phyloP scores from a whole-genome alignment of 2,888 invertebrate species.

The Megastigmus dorsalis region DNA sequence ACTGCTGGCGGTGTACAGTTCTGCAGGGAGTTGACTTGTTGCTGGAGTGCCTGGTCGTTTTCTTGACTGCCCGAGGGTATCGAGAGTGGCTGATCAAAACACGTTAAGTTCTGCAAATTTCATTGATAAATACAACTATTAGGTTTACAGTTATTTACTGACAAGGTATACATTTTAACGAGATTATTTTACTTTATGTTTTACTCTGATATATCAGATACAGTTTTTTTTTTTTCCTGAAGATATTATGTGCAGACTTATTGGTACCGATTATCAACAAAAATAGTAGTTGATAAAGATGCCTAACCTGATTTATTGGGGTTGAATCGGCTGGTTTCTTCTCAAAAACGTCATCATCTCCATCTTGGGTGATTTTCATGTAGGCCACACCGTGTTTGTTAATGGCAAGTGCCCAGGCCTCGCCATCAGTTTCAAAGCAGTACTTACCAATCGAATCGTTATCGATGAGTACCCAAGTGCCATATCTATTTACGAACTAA shows the following conservation, averaged over 20 bases:
- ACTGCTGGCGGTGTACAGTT: conserved; percentile 59
- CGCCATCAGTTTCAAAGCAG: conserved; percentile 81
- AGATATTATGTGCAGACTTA: too few species aligned
- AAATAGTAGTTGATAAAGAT: conserved; percentile 52
- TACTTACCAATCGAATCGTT: conserved; percentile 79
- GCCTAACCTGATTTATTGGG: conserved; percentile 27
- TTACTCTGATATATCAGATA: too few species aligned
- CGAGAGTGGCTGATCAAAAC: background rate
- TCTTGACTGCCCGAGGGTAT: conserved; percentile 57
- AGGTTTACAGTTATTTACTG: too few species aligned
- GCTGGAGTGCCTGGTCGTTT: conserved; percentile 54
- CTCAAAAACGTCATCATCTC: conserved; percentile 66
- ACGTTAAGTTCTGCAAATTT: too few species aligned
- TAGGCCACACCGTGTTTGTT: conserved; percentile 80
- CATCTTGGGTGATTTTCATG: conserved; percentile 77
- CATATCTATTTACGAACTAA: conserved; percentile 78
- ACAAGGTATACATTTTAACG: too few species aligned
- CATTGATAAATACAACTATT: too few species aligned
- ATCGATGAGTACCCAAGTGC: conserved; percentile 81
- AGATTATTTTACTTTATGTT: too few species aligned
- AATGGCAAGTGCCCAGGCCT: conserved; percentile 84
- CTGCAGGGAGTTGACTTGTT: conserved; percentile 66
- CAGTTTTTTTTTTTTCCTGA: too few species aligned
- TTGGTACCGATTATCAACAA: too few species aligned
- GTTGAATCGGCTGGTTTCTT: conserved; percentile 64